Evolutionary conservation across 2,797 vertebrate genomes (phyloP), one percentile per base, ranked within the genome.

Genomic region (Capromys pilorides): DNA sequence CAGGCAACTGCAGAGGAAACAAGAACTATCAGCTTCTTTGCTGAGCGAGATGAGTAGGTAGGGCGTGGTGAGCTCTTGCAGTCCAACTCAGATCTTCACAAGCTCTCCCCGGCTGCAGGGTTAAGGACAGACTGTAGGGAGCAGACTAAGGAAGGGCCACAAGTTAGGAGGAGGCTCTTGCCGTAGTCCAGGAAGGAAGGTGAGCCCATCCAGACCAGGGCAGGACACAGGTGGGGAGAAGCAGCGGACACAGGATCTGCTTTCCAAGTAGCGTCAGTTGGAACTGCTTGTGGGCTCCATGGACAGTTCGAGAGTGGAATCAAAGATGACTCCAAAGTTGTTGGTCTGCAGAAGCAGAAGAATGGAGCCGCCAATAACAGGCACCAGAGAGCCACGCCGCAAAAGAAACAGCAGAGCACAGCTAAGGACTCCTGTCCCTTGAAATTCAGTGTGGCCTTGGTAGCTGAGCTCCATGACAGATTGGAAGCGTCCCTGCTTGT

Each of bases 171-270:
- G 13, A 41, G 0, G 14, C 49, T 31, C 3, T 62, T 31, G 13
- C 10, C 54, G 1, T 5, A 4, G 22, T 1, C 81, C 33, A 3
- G 11, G 45, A 1, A 2, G 10, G 19, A 21, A 7, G 2, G 21
- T 5, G 8, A 7, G 45, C 54, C 6, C 22, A 8, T 19, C 22
- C 26, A 73, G 36, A 22, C 64, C 41, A 14, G n/a, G 77, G n/a
- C 3, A 1, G 51, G 51, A 54, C 51, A 4, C 51, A 54, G 51
- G 51, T 54, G 13, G 22, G 8, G 6, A 24, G 54, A 3, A 16
- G n/a, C 33, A 11, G 16, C 26, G 61, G 51, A 2, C 21, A 24
- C 0, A 0, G 49, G 54, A 41, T 62, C 0, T 36, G 39, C 39
- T 78, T 59, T 36, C 31, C 82, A 88, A 73, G 26, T 7, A 11